A percentile compares a stretch with the other conserved stretches of the same genome.
These are phyloP conservation scores for Kryphioiulus occultus DNA, from an alignment of 2,888 invertebrate genomes.

Conservation along the genomic window DNA sequence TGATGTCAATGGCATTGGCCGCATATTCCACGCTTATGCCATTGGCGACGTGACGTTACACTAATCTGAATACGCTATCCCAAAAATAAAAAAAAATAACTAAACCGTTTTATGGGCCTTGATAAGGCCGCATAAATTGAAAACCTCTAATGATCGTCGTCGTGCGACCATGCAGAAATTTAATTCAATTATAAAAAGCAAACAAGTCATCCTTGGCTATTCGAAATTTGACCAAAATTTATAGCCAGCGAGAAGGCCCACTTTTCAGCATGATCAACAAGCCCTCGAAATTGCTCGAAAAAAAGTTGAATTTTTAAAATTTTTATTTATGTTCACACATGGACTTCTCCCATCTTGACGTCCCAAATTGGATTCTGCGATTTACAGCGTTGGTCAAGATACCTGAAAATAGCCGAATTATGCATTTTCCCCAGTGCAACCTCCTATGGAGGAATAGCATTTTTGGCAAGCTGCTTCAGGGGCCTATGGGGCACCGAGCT, in stretches of 20 bases:
- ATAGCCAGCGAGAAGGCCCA: background rate
- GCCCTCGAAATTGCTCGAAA: background rate
- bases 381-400: background rate
- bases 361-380: background rate
- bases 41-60: background rate
- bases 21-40: background rate
- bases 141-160: background rate
- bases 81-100: background rate
- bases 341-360: background rate
- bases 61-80: background rate
- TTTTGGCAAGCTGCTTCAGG: background rate
- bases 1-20: background rate
- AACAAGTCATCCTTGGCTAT: background rate
- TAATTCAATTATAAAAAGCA: background rate
- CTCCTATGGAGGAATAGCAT: background rate
- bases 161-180: background rate
- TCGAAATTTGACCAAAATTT: background rate
- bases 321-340: background rate
- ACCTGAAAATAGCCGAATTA: background rate
- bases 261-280: background rate
- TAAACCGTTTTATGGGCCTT: background rate
- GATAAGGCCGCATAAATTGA: background rate
- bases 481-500: constrained; percentile 7
- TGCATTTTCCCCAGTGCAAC: background rate
- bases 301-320: background rate